Evolutionary conservation across 2,888 invertebrate genomes (phyloP).

Genomic region (Plagiodera versicolora): DNA sequence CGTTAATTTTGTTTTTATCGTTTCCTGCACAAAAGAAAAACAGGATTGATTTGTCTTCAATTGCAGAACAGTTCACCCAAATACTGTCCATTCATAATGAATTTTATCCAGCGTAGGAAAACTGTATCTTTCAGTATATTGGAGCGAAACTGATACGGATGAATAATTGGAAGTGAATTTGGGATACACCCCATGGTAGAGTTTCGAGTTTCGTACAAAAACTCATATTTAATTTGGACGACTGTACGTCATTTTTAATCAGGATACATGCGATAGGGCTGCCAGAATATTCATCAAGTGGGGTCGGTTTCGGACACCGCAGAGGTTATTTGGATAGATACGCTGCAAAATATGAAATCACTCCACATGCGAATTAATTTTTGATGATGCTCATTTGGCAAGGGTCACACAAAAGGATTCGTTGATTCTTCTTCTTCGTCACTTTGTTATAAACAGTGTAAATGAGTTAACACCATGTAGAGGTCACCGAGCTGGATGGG

Average conservation of each 20-base stretch:
- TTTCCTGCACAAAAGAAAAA: conserved; percentile 28
- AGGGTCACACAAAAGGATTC: too few relatives aligned
- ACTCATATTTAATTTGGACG: conserved; percentile 24
- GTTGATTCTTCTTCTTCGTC: too few relatives aligned
- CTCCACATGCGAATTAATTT: background rate
- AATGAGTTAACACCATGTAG: too few relatives aligned
- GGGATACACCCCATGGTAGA: background rate
- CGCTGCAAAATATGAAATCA: conserved; percentile 40
- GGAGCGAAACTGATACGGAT: background rate
- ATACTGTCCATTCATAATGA: background rate
- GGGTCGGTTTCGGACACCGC: conserved; percentile 32
- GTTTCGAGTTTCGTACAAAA: conserved; percentile 13
- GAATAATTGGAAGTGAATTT: background rate
- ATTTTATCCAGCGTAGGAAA: background rate
- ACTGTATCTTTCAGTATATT: too few relatives aligned
- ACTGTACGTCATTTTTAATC: conserved; percentile 36
- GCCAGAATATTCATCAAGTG: conserved; percentile 34
- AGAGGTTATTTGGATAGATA: conserved; percentile 44
- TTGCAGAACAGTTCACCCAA: conserved; percentile 5
- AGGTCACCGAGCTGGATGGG: too few relatives aligned
- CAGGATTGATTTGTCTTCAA: conserved; percentile 25
- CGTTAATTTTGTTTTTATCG: conserved; percentile 26
- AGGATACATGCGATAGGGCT: conserved; percentile 32
- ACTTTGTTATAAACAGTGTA: too few relatives aligned
- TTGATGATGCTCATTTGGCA: too few relatives aligned